Evolutionary conservation across 2,888 invertebrate genomes (phyloP).

Genomic region (Conistra vaccinii): DNA sequence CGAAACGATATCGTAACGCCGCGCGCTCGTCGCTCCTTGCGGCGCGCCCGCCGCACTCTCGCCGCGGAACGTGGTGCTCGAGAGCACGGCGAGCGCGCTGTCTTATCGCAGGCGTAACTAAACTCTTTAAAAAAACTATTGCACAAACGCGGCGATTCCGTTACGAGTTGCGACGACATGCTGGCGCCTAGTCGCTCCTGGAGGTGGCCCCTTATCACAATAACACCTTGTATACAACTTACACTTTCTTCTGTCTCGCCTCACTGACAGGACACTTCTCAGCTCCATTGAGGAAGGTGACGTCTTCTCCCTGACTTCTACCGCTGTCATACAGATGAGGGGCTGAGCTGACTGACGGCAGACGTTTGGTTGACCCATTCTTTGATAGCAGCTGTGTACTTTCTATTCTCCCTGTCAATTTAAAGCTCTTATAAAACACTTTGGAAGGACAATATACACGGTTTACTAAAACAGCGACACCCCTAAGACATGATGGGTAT

Average conservation of each 20-base stretch:
- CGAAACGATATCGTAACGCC: no score
- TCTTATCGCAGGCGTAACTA: no score
- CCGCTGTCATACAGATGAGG: constrained; percentile 80
- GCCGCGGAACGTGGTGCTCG: no score
- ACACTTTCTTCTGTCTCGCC: constrained; percentile 65
- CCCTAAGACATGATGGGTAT: not conserved
- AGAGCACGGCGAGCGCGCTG: no score
- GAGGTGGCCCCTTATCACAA: no score
- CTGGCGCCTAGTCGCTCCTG: no score
- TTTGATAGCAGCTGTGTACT: constrained; percentile 58
- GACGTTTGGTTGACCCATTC: constrained; percentile 71
- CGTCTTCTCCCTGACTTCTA: constrained; percentile 52
- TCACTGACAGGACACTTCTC: constrained; percentile 41
- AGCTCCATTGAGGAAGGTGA: constrained; percentile 51
- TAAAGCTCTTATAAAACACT: not conserved
- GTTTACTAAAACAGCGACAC: not conserved
- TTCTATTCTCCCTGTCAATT: constrained; percentile 70
- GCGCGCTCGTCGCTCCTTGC: no score
- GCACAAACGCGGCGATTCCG: no score
- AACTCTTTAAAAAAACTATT: no score
- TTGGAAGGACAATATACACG: not conserved
- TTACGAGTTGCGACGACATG: no score
- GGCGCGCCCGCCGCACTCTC: no score
- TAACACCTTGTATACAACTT: constrained; percentile 21
- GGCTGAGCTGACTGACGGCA: constrained; percentile 82